A percentile compares a stretch with the other conserved stretches of the same genome.
Evolutionary conservation across 2,797 vertebrate species (phyloP).

Genomic region (Scleropages formosus): DNA sequence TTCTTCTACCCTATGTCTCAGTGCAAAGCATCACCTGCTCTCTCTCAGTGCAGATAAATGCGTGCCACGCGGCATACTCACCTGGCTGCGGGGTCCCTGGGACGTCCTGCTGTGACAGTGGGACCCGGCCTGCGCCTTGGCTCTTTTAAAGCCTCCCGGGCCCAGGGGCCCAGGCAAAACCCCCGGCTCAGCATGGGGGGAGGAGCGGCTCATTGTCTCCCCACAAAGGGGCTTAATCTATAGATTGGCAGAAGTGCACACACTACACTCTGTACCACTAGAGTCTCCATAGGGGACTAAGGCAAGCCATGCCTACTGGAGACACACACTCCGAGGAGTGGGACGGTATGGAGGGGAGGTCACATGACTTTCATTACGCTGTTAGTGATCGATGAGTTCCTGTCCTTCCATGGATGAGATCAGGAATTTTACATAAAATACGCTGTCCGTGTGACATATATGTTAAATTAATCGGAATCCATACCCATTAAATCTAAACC

Average conservation of each 20-base stretch:
- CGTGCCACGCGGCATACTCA: constrained; percentile 55
- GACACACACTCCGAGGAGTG: neutral
- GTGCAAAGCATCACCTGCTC: constrained; percentile 6
- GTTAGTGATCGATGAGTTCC: too few species aligned
- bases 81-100: constrained; percentile 69
- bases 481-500: too few species aligned
- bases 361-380: neutral
- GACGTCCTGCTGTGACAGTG: constrained; percentile 72
- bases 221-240: constrained; percentile 70
- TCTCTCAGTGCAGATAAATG: neutral
- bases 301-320: neutral
- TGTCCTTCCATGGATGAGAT: too few species aligned
- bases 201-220: constrained; percentile 56
- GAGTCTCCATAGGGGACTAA: neutral
- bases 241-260: constrained; percentile 73
- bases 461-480: too few species aligned
- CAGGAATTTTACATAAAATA: too few species aligned
- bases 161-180: constrained; percentile 70
- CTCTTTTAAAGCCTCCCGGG: constrained; percentile 87
- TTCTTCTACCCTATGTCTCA: neutral
- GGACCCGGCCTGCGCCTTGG: constrained; percentile 61
- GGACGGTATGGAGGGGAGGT: neutral
- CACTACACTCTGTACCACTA: constrained; percentile 61
- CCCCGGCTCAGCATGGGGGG: constrained; percentile 79
- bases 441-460: too few species aligned